Evolutionary conservation across 2,888 invertebrate species (phyloP).

Genomic region (Xanthostigma xanthostigma): DNA sequence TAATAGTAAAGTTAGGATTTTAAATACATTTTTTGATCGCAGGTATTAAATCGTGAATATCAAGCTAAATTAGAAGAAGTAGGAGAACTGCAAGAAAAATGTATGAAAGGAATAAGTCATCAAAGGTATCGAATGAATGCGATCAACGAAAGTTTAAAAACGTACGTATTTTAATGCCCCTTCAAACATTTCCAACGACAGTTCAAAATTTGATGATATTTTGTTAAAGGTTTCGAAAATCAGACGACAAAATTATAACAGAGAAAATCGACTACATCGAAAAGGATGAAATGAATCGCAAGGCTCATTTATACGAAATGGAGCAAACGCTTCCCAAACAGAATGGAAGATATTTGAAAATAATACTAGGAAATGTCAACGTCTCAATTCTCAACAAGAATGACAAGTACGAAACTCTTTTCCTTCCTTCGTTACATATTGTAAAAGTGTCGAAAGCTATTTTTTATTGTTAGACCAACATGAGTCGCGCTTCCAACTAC

Average conservation of each 20-base stretch:
- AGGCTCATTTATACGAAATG: constrained; percentile 77
- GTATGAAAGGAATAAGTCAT: constrained; percentile 76
- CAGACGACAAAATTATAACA: constrained; percentile 15
- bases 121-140: constrained; percentile 81
- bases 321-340: constrained; percentile 87
- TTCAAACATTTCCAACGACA: not conserved
- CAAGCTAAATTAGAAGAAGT: constrained; percentile 73
- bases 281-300: constrained; percentile 66
- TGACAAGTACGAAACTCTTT: constrained; percentile 61
- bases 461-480: too few species aligned
- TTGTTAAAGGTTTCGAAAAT: constrained; percentile 17
- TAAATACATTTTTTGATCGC: constrained; percentile 15
- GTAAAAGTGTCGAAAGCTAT: too few species aligned
- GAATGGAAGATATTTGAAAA: constrained; percentile 81
- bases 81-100: constrained; percentile 68
- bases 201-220: constrained; percentile 5
- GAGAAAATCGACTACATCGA: constrained; percentile 46
- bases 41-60: constrained; percentile 72
- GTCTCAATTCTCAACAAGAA: constrained; percentile 93
- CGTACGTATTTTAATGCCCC: constrained; percentile 39
- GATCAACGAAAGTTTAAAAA: constrained; percentile 61
- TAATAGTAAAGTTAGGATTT: constrained; percentile 4
- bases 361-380: constrained; percentile 95
- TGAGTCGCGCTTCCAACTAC: too few species aligned
- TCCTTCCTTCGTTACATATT: too few species aligned